phyloP scores from a whole-genome alignment of 2,888 invertebrate genomes.

The Chirona hameri region DNA sequence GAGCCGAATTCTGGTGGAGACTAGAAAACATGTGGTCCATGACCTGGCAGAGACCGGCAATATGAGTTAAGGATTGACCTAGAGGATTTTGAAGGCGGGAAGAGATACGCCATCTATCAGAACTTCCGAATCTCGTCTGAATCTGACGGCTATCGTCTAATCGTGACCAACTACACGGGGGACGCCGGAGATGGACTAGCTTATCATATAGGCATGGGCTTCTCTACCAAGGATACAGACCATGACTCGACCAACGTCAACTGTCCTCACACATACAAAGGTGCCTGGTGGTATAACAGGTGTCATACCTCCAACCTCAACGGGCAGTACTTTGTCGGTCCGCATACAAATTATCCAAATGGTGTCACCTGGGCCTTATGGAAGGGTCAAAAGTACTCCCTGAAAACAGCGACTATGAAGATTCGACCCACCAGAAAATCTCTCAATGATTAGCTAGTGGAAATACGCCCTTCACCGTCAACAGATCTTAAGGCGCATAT shows the following conservation, averaged over 20 bases:
- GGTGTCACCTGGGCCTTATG: background rate
- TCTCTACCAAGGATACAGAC: background rate
- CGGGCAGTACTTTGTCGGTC: background rate
- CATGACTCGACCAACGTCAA: background rate
- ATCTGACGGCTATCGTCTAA: background rate
- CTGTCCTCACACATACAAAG: background rate
- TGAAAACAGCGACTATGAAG: background rate
- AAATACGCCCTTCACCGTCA: no score
- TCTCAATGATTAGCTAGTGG: no score
- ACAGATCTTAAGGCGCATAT: no score
- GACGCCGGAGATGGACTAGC: background rate
- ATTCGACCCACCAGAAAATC: background rate
- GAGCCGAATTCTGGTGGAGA: no score
- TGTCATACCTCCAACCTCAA: background rate
- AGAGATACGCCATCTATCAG: no score
- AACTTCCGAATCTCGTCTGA: background rate
- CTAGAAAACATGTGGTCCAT: no score
- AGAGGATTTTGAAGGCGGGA: no score
- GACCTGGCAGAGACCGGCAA: no score
- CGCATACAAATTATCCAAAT: background rate
- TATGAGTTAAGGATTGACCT: no score
- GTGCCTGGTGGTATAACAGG: background rate
- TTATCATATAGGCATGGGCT: background rate
- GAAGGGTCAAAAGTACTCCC: background rate
- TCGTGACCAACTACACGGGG: background rate